phyloP scores from a whole-genome alignment of 2,888 invertebrate species.

The Unio pictorum region DNA sequence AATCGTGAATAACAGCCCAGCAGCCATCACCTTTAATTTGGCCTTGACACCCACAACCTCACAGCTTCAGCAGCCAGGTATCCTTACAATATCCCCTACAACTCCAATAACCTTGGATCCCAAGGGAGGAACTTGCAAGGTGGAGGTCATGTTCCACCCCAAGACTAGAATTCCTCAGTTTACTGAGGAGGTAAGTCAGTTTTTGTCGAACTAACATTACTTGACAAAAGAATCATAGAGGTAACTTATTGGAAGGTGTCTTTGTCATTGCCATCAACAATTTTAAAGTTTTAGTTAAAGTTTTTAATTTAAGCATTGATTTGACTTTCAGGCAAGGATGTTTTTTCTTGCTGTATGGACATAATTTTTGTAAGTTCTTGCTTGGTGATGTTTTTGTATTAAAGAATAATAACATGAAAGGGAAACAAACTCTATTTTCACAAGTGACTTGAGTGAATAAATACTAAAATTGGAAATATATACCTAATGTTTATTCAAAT shows the following conservation, averaged over 20 bases:
- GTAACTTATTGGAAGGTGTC: not conserved
- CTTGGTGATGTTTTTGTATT: too few relatives aligned
- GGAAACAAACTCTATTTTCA: too few relatives aligned
- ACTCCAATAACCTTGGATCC: slow-evolving; percentile 62
- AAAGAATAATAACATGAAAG: too few relatives aligned
- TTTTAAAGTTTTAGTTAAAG: too few relatives aligned
- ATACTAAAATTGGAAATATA: too few relatives aligned
- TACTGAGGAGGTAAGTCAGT: slow-evolving; percentile 67
- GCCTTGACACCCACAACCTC: slow-evolving; percentile 64
- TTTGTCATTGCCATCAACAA: too few relatives aligned
- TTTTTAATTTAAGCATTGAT: too few relatives aligned
- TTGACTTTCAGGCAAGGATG: too few relatives aligned
- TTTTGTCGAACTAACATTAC: not conserved
- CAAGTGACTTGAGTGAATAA: too few relatives aligned
- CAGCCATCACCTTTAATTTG: slow-evolving; percentile 67
- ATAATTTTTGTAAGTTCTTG: too few relatives aligned
- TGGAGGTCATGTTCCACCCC: slow-evolving; percentile 67
- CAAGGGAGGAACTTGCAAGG: slow-evolving; percentile 63
- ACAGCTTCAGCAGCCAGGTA: slow-evolving; percentile 59
- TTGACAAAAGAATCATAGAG: not conserved
- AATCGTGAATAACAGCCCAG: slow-evolving; percentile 70
- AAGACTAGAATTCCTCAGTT: slow-evolving; percentile 68
- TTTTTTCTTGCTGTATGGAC: too few relatives aligned
- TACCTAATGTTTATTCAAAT: too few relatives aligned
- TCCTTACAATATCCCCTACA: slow-evolving; percentile 60